phyloP scores from a whole-genome alignment of 2,888 invertebrate species.

The Melikaiella ostensackeni region DNA sequence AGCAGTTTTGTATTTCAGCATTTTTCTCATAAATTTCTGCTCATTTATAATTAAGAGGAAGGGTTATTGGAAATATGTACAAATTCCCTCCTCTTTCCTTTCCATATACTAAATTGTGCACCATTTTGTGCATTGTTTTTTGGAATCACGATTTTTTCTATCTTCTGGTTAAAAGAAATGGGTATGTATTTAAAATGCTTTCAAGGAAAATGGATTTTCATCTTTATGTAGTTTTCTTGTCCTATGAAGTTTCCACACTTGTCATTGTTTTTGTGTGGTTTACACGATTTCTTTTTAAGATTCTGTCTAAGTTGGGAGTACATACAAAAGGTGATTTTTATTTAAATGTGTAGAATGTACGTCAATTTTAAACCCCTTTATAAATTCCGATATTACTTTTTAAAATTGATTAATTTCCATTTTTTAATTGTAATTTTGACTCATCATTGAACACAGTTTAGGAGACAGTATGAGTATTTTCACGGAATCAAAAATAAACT shows the following conservation, averaged over 20 bases:
- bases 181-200: slow-evolving; percentile 23
- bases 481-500: not conserved
- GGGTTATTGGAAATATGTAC: slow-evolving; percentile 23
- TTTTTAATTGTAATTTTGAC: not conserved
- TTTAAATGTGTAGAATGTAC: not conserved
- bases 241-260: slow-evolving; percentile 12
- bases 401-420: not conserved
- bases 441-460: not conserved
- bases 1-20: not conserved
- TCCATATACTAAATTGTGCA: slow-evolving; percentile 42
- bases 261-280: slow-evolving; percentile 29
- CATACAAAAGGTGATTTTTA: not conserved
- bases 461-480: not conserved
- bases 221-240: slow-evolving; percentile 2
- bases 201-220: not conserved
- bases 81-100: slow-evolving; percentile 21
- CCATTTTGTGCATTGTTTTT: slow-evolving; percentile 6
- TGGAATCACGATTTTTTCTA: not conserved
- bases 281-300: slow-evolving; percentile 10
- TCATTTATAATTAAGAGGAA: not conserved
- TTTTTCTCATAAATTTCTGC: slow-evolving; percentile 3
- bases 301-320: not conserved
- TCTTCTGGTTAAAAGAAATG: slow-evolving; percentile 37
- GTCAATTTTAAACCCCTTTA: too few species aligned
- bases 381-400: not conserved